Base-by-base conservation (phyloP, 2,888 invertebrate genomes). In the Pyrrhia umbra region DNA sequence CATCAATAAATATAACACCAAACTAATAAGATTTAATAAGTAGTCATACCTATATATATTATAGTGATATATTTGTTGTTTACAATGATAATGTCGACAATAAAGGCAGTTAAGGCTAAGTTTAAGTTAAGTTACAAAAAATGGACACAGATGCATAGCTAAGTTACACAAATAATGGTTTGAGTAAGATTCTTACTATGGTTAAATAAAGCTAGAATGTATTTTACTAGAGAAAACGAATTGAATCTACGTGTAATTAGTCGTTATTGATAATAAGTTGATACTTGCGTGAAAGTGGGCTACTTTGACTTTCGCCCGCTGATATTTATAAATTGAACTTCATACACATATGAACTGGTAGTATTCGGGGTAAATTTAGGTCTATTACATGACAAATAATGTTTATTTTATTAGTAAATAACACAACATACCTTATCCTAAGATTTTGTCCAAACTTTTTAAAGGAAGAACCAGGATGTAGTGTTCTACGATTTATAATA, bases 371-470 rank as follows among this genome's bases (percentile, higher is more conserved):
- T 39, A 6, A 34, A 42, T 50, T 51, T 64, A 40, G 70, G 49
- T 61, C 25, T 62, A 2, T 23, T 63, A 46, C 16, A 60, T 61
- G 30, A 18, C 39, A 65, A 66, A 67, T 60, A 60, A 42, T n/a
- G 39, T 47, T 51, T 58, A 62, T 42, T 70, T 20, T 58, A 45
- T 30, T 60, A 75, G 52, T 78, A 73, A 78, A 83, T 79, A 81
- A 68, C 52, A 76, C 42, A 55, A 86, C 88, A 85, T 82, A 88
- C 88, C 87, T 77, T 73, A 75, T 60, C 78, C 0, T 76, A 77
- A 75, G 82, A 84, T 42, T 69, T 64, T 67, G 55, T 43, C 45
- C 55, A 60, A 70, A 77, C 80, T 85, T 84, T 78, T 80, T 45
- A 37, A 66, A 64, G 68, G 67, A 79, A 58, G 70, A 76, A 80